Conservation (phyloP, 2,888 invertebrate genomes). For the Sinhomidia bicolor region DNA sequence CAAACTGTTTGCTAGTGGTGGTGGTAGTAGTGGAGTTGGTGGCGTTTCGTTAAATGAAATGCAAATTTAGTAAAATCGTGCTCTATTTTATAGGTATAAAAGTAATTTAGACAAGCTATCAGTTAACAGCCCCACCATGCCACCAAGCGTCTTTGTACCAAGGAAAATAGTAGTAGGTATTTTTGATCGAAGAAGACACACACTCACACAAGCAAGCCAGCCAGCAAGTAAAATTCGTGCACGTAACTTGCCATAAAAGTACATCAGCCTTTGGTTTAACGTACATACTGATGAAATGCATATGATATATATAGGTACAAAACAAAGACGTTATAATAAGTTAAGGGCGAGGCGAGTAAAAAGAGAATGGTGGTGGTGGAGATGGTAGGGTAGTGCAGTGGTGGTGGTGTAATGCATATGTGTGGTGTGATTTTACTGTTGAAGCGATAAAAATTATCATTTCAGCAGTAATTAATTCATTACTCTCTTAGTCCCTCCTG, state of each 20-base stretch:
- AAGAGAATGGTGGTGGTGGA: neutral
- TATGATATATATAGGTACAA: neutral
- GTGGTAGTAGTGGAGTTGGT: neutral
- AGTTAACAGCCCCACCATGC: neutral
- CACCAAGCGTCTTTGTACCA: neutral
- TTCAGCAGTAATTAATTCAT: slow-evolving; percentile 62
- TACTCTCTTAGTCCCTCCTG: neutral
- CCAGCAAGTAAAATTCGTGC: slow-evolving; percentile 23
- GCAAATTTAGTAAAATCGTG: slow-evolving; percentile 28
- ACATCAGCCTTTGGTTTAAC: neutral
- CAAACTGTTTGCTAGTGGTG: slow-evolving; percentile 2
- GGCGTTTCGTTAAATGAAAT: slow-evolving; percentile 7
- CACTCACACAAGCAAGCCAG: neutral
- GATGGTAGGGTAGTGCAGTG: too few relatives aligned
- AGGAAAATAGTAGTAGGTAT: neutral
- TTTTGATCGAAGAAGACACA: slow-evolving; percentile 15
- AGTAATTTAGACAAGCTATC: slow-evolving; percentile 10
- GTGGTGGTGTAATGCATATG: too few relatives aligned
- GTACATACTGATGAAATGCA: neutral
- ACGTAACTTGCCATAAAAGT: slow-evolving; percentile 6
- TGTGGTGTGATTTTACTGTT: slow-evolving; percentile 32
- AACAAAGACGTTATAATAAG: too few relatives aligned
- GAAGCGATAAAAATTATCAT: slow-evolving; percentile 58
- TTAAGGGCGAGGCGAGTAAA: slow-evolving; percentile 7
- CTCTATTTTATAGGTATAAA: slow-evolving; percentile 13